A percentile compares a stretch with the other conserved stretches of the same genome.
phyloP scores from a whole-genome alignment of 2,888 invertebrate species.

The Exocentrus adspersus region DNA sequence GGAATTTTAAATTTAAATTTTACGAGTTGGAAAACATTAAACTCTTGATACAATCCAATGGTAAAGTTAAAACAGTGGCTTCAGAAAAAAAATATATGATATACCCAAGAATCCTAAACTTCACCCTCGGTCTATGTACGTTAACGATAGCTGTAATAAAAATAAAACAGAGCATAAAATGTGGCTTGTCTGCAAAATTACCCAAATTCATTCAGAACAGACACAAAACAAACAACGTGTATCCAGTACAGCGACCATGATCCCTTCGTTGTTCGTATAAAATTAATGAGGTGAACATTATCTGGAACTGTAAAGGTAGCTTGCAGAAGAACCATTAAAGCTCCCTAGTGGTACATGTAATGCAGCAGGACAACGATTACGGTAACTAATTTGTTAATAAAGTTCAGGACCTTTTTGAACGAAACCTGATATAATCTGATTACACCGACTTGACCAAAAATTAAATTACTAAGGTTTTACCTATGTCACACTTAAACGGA shows the following conservation, averaged over 20 bases:
- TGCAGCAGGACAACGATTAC: slow-evolving; percentile 41
- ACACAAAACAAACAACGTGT: slow-evolving; percentile 10
- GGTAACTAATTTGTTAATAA: slow-evolving; percentile 42
- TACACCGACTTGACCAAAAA: slow-evolving; percentile 20
- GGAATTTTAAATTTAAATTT: not conserved
- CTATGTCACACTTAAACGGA: slow-evolving; percentile 18
- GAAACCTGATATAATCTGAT: slow-evolving; percentile 20
- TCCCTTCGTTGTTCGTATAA: slow-evolving; percentile 22
- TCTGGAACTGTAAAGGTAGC: slow-evolving; percentile 35
- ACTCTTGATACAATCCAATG: not conserved
- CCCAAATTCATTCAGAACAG: slow-evolving; percentile 12
- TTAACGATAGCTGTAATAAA: slow-evolving; percentile 8
- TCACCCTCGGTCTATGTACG: not conserved
- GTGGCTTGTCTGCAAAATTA: slow-evolving; percentile 8
- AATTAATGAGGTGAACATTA: slow-evolving; percentile 41
- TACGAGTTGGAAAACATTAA: not conserved
- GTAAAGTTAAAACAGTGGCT: not conserved
- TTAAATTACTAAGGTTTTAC: slow-evolving; percentile 21
- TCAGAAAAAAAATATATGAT: not conserved
- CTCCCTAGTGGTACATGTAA: slow-evolving; percentile 32
- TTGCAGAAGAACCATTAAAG: slow-evolving; percentile 40
- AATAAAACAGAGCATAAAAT: slow-evolving; percentile 1
- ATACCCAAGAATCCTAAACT: not conserved
- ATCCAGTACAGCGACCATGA: not conserved
- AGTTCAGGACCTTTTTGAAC: slow-evolving; percentile 30